Base-by-base conservation (phyloP, 1,140 invertebrate species). In the Leguminivora glycinivorella region DNA sequence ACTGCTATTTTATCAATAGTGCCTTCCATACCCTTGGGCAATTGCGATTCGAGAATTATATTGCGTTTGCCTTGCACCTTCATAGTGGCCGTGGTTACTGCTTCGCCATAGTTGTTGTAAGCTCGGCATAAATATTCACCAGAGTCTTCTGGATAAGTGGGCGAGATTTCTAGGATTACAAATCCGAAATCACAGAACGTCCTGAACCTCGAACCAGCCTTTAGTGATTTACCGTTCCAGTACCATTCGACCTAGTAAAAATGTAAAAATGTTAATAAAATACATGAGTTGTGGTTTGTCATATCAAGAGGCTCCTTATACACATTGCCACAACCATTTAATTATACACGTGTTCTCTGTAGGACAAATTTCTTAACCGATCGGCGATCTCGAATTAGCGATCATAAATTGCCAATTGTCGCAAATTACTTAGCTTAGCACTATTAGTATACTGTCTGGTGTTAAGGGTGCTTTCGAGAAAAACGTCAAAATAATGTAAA, bases 131-230 rank as follows among this genome's bases (percentile, higher is more conserved):
- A 96, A 88, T 98, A 99, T 92, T 98, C 97, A 34, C 97, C 97
- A 68, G 96, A 97, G 83, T 98, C 97, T 93, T 98, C 97, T 1
- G 97, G 96, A 88, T 98, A 98, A n/a, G 98, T 96, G 0, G 97
- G 97, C 3, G 97, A 98, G 71, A 98, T 98, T 93, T 98, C 97
- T 72, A 98, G 91, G 77, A 98, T 98, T 14, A 98, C 97, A 83
- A 98, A 98, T 56, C 98, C 98, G 92, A 98, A 98, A 87, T 98
- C 97, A 83, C 97, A 97, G 95, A 98, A 98, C 60, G 96, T 98
- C 66, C 97, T 95, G 92, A 98, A 98, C 75, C 98, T 93, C 14
- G 97, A 97, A 67, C 96, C 97, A 40, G 97, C 96, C 89, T 95
- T 95, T 52, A 98, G 91, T 25, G 97, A 95, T 92, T 97, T 96